Base-by-base conservation (phyloP, 2,797 vertebrate genomes). In the Antrozous pallidus region DNA sequence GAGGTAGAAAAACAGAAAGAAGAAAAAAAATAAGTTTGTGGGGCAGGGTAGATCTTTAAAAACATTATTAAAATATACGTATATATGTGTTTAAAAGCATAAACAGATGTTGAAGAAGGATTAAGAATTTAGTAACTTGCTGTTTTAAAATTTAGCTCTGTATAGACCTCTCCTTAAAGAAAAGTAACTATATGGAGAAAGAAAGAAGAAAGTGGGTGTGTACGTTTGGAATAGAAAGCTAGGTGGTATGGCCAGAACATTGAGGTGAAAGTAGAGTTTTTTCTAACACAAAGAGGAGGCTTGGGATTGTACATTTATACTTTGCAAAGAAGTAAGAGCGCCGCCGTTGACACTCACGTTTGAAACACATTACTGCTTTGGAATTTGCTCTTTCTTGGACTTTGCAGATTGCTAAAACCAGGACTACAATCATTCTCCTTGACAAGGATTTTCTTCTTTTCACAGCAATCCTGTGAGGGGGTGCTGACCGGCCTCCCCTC, bases 221-320 rank as follows among this genome's bases (percentile, higher is more conserved):
- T 85, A 69, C 40, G 74, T 88, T 51, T 92, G 31, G 47, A 81
- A 65, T 58, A 40, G 28, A 16, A 20, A 45, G 18, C 61, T 58
- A 22, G 20, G 4, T n/a, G 45, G 14, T 58, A 51, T 20, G 20
- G 10, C n/a, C 17, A 54, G 69, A 92, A 51, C 86, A 54, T 67
- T 75, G 63, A 73, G 38, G 22, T 28, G 47, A 51, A 78, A 28
- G 12, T 63, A 75, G 17, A 49, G 11, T 28, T 71, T 71, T 71
- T 75, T 78, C 74, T 94, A 49, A 93, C 40, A 47, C 58, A 87
- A 78, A 83, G 33, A 75, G 82, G 88, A 82, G 74, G 31, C 67
- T 94, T 69, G 73, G 33, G 56, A 89, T 71, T 51, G n/a, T n/a
- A 71, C 33, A 90, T 47, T 78, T 78, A 38, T 7, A 77, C 54